Evolutionary conservation across 2,113 vertebrate genomes (phyloP), one percentile per base, ranked within the genome.

Genomic region (Perccottus glenii): DNA sequence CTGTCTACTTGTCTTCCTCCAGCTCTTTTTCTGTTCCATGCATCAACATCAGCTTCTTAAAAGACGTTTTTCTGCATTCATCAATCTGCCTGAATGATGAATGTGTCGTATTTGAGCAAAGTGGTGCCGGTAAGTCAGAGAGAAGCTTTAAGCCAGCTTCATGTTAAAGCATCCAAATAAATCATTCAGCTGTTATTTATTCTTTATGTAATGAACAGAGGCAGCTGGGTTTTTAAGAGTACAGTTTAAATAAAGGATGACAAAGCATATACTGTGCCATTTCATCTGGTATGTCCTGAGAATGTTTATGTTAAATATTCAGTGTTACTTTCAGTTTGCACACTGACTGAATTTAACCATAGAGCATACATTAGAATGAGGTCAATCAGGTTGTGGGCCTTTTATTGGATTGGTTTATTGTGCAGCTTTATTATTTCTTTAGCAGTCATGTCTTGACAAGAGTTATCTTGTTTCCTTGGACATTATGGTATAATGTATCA

Each of bases 11-110:
- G 3, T 27, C 19, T 27, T 27, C 35, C 14, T 8, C 8, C 49
- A 40, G n/a, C 0, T 27, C 15, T 10, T 9, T 49, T 55, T n/a
- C 8, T 44, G 5, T 61, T 15, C 33, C 16, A 27, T 44, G 45
- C 64, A 58, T 42, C 58, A 50, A 8, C 57, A 27, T 49, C 33
- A 71, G 44, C 51, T 11, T 14, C 19, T 15, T 9, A 19, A 46
- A 10, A 46, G 11, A 5, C 11, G 11, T 11, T 11, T 14, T 14
- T 19, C 6, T 50, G 49, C 36, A 42, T 0, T 0, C 38, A 5
- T 5, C 11, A 42, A 11, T 27, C 36, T n/a, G n/a, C 2, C 38
- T 47, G 15, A 2, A 38, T n/a, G 46, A 5, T 51, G 32, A 16
- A 47, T 43, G 38, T 15, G 11, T 7, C 4, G 40, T 6, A 9